phyloP scores from a whole-genome alignment of 2,797 vertebrate species.

The Lepus townsendii region DNA sequence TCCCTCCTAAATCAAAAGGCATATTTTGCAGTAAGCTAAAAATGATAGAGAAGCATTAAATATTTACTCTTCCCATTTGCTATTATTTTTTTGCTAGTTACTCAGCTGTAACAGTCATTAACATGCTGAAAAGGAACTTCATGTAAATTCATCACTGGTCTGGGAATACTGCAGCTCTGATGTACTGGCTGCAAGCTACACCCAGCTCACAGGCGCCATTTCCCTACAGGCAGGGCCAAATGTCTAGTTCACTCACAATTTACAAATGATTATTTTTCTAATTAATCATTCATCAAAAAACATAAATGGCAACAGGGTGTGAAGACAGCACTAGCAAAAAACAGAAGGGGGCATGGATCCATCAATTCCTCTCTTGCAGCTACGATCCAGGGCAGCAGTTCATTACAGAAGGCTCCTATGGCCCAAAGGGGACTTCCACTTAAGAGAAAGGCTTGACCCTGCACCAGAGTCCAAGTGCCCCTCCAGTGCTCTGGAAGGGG shows the following conservation, averaged over 20 bases:
- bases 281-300: conserved; percentile 94
- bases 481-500: neutral
- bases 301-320: conserved; percentile 88
- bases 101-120: conserved; percentile 86
- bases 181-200: conserved; percentile 83
- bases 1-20: conserved; percentile 70
- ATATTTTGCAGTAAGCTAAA: conserved; percentile 76
- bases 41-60: conserved; percentile 87
- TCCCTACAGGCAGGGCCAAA: conserved; percentile 90
- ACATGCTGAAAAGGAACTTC: conserved; percentile 88
- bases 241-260: conserved; percentile 89
- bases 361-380: conserved; percentile 84
- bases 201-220: conserved; percentile 84
- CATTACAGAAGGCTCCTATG: neutral
- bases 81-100: conserved; percentile 88
- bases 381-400: neutral
- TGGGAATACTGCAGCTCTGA: conserved; percentile 87
- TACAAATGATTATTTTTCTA: conserved; percentile 91
- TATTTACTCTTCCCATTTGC: conserved; percentile 89
- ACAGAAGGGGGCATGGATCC: conserved; percentile 87
- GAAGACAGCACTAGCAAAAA: conserved; percentile 83
- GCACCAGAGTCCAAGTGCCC: neutral
- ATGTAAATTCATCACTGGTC: conserved; percentile 89
- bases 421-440: neutral
- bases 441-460: neutral